Evolutionary conservation across 2,888 invertebrate species (phyloP), one percentile per base, ranked within the genome.

Genomic region (Chrysolina oricalcia): DNA sequence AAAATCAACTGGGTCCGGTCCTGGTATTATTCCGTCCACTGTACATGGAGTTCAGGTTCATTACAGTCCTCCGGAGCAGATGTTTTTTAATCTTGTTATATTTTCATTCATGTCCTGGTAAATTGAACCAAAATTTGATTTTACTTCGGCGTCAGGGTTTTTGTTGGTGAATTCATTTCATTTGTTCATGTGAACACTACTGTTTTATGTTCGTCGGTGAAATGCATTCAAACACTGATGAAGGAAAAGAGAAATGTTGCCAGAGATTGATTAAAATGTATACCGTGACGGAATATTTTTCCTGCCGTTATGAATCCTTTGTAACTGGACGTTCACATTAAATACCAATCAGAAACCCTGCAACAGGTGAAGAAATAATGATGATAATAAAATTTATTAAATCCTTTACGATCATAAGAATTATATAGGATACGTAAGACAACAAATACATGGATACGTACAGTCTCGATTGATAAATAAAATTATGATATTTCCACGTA

Each of bases 51-150:
- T 63, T 63, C 65, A n/a, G 62, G 67, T 72, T 72, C 53, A 63
- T 62, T 73, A 63, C 63, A 63, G 50, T 50, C 15, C 68, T 50
- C 48, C 40, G 73, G 41, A 67, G 41, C 69, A 72, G 75, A 75
- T 75, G 75, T 56, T 75, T 75, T 75, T 75, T 72, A 75, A 75
- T 75, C 72, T 70, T 69, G 75, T 75, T 75, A 75, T 69, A 72
- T 75, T 75, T 75, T 69, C 75, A 75, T 75, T 75, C 72, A 65
- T 72, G 68, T 64, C 69, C 69, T 64, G 65, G 56, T 21, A 48
- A 75, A 72, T 75, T 72, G 56, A 72, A 75, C 72, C 64, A 35
- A 65, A 72, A 75, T 72, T 59, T 41, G 72, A 75, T 75, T 75
- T 48, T 35, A 50, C 35, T 69, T 56, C 50, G 65, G 68, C 63